Base-by-base conservation (phyloP, 2,888 invertebrate genomes). In the Spicauda simplicius region DNA sequence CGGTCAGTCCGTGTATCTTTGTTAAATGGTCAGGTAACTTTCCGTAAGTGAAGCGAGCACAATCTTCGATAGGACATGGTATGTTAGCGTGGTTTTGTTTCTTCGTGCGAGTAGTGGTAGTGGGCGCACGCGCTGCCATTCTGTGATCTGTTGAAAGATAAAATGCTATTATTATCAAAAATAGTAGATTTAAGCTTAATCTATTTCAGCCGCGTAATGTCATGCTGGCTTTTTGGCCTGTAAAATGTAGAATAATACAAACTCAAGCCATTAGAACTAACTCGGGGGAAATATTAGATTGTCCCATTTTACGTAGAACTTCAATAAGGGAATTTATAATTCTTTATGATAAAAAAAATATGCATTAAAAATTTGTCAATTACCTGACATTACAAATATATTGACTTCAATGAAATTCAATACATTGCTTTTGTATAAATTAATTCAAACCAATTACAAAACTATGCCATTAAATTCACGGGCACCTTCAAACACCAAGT, bases 41-140 rank as follows among this genome's bases (percentile, higher is more conserved):
- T 7, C 93, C 93, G 74, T 94, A 94, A 1, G 93, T 94, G 75
- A 94, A 94, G 68, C 93, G 79, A 25, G 91, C 93, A 74, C 93
- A 94, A 77, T 94, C 93, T 77, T 94, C 93, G 48, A 94, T 93
- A 1, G 93, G 93, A 64, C 93, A 94, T 0, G 93, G 93, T 33
- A 94, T 94, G 76, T 94, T 94, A 0, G 93, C 93, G 71, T 94
- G 93, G 73, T 94, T 94, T 73, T 94, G 93, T 76, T 94, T 94
- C 71, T 94, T 94, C 0, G 93, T 85, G n/a, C 93, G 87, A 3
- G 84, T 78, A 19, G 78, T 80, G 57, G 86, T 75, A n/a, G 84
- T 74, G 55, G 85, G 72, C 30, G 87, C 84, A 69, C 87, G 82
- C 14, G 87, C 73, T 54, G 86, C 80, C 82, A 91, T 90, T 72